phyloP scores from a whole-genome alignment of 2,888 invertebrate species.

The Incurvaria masculella region DNA sequence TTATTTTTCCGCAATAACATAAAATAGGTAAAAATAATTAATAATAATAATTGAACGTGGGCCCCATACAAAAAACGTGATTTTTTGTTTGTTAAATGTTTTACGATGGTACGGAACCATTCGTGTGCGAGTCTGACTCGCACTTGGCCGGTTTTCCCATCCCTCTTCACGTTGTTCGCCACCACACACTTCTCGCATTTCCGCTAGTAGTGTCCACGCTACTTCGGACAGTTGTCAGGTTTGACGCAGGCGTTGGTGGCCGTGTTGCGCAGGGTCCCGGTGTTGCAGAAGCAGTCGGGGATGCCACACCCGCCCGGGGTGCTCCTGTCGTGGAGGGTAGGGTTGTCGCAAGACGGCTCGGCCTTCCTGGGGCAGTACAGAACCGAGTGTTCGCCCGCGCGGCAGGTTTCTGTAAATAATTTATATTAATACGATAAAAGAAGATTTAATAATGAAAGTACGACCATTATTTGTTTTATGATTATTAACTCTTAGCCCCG shows the following conservation, averaged over 20 bases:
- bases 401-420: conserved; percentile 19
- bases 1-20: too few species aligned
- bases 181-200: background rate
- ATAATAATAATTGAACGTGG: too few species aligned
- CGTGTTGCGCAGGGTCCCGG: conserved; percentile 27
- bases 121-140: too few species aligned
- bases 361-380: conserved; percentile 32
- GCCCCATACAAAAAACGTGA: too few species aligned
- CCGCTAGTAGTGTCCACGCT: background rate
- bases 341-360: conserved; percentile 31
- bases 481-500: too few species aligned
- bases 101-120: too few species aligned
- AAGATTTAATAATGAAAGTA: too few species aligned
- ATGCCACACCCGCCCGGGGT: conserved; percentile 21
- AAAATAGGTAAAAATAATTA: background rate
- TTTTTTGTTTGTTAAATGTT: too few species aligned
- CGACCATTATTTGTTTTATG: too few species aligned
- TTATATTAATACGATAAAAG: too few species aligned
- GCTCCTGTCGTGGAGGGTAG: conserved; percentile 22
- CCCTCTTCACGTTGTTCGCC: too few species aligned
- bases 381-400: conserved; percentile 32
- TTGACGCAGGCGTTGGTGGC: conserved; percentile 28
- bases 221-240: conserved; percentile 13
- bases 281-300: conserved; percentile 35
- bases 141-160: too few species aligned